A percentile compares a stretch with the other conserved stretches of the same genome.
Conservation (phyloP, 1,140 invertebrate species). For the Acyrthosiphon pisum region DNA sequence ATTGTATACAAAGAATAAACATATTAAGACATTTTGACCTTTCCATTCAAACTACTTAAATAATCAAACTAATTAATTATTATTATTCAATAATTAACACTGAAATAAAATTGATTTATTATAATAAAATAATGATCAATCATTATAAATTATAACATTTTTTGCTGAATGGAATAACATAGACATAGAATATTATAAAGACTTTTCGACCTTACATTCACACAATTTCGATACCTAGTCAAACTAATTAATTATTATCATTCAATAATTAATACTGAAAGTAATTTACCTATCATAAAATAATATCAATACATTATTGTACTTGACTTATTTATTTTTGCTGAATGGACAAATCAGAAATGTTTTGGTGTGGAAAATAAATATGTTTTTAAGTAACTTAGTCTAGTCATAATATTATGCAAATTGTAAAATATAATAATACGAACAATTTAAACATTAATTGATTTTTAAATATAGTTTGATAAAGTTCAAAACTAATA, state of each 20-base stretch:
- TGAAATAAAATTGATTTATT: conserved; percentile 1
- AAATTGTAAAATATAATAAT: neutral
- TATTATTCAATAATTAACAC: neutral
- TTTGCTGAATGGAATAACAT: neutral
- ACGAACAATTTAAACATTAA: neutral
- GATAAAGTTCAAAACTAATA: neutral
- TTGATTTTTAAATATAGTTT: neutral
- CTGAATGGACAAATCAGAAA: neutral
- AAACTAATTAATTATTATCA: neutral
- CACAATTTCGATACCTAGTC: neutral
- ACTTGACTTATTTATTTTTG: neutral
- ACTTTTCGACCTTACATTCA: neutral
- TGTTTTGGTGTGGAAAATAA: neutral
- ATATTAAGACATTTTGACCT: neutral
- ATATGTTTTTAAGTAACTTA: neutral
- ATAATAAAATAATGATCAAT: neutral
- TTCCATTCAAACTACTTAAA: neutral
- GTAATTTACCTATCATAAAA: neutral
- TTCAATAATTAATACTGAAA: neutral
- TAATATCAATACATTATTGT: neutral
- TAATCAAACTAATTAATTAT: neutral
- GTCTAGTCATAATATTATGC: neutral
- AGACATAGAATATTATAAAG: neutral
- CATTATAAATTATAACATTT: neutral
- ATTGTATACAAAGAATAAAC: neutral